Evolutionary conservation across 2,888 invertebrate species (phyloP), one percentile per base, ranked within the genome.

Genomic region (Neoitamus cyanurus): DNA sequence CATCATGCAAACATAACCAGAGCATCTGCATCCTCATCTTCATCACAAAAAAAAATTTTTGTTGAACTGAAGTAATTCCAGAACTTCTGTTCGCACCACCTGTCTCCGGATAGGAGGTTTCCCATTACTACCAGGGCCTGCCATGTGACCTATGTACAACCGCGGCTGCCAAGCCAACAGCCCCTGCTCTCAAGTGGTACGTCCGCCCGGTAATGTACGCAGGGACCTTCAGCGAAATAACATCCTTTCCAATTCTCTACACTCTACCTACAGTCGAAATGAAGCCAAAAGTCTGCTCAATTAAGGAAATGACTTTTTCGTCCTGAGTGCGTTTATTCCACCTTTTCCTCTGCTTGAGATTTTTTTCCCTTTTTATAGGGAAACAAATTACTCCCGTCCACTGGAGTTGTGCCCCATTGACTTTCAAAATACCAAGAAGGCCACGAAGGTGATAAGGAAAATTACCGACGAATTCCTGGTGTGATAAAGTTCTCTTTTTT

Each of bases 21-120:
- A 77, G 75, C 85, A 85, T 85, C 85, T 85, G 85, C 85, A 75
- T 85, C 85, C 83, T 58, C 73, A 85, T 83, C 72, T 75, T 83
- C 83, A 31, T 70, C 83, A 83, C 36, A 58, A 20, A 69, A 11
- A 42, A 77, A 82, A 83, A 83, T 48, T 20, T 0, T 48, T 48
- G 58, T 20, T 70, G 20, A 75, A 36, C 5, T 75, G 48, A 30
- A n/a, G 28, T 75, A 46, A 42, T 69, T 58, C 20, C 31, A 80
- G 80, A 70, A 78, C 48, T 20, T 58, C 46, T 46, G 77, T 46
- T 77, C 77, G 25, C 77, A 77, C 77, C 77, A 77, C 77, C 77
- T 77, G 77, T 77, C 77, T 42, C 28, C 37, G 20, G n/a, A n/a
- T 3, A 5, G 30, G 37, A 28, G 46, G 46, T 77, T 30, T 46